Conservation (phyloP, 2,797 vertebrate species). For the Crocodylus rhombifer region DNA sequence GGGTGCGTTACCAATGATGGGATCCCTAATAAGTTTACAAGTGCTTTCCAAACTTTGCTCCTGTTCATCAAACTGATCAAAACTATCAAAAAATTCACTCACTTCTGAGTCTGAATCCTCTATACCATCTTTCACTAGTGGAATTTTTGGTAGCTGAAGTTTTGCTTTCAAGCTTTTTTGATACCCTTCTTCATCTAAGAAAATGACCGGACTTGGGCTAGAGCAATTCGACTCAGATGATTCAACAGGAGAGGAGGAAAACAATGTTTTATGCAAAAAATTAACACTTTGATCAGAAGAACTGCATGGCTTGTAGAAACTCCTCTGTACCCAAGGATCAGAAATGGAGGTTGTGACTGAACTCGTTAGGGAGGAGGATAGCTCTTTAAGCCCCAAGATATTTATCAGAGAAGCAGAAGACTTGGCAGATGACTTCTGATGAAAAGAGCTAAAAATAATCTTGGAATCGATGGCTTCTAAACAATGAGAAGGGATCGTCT, state of each 20-base stretch:
- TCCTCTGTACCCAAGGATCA: conserved; percentile 88
- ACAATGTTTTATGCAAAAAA: conserved; percentile 72
- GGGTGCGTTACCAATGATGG: conserved; percentile 68
- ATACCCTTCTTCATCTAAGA: conserved; percentile 98
- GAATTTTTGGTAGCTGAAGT: conserved; percentile 95
- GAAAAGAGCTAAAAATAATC: conserved; percentile 82
- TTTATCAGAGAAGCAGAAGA: conserved; percentile 75
- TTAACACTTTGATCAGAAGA: conserved; percentile 73
- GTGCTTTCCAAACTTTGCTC: conserved; percentile 85
- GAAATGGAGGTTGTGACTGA: conserved; percentile 84
- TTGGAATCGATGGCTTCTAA: conserved; percentile 86
- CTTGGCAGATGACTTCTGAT: conserved; percentile 81
- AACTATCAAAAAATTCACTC: conserved; percentile 99
- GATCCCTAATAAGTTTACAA: conserved; percentile 72
- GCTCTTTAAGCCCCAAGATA: conserved; percentile 77
- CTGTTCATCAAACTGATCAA: conserved; percentile 96
- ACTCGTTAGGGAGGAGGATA: conserved; percentile 85
- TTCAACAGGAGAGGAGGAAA: conserved; percentile 86
- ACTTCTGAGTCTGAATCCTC: conserved; percentile 99
- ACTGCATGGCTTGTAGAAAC: conserved; percentile 86
- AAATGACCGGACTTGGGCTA: conserved; percentile 97
- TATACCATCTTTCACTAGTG: conserved; percentile 91
- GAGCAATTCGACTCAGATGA: conserved; percentile 97
- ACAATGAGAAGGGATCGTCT: conserved; percentile 86
- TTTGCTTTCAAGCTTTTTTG: conserved; percentile 96